Base-by-base conservation (phyloP, 1,140 invertebrate species). In the Lasaia peninsularis region DNA sequence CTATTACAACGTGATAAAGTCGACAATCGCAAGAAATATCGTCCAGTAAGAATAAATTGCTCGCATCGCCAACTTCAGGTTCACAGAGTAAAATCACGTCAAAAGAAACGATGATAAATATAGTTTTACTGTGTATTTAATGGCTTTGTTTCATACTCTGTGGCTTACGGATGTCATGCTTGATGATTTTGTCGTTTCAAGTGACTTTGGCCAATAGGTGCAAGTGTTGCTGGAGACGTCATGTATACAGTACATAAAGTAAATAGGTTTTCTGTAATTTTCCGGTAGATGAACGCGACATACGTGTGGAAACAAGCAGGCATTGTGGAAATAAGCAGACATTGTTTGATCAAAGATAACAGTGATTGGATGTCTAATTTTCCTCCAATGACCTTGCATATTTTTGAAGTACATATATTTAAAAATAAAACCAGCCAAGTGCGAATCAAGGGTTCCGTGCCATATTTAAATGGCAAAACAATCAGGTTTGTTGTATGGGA, bases 221-320 rank as follows among this genome's bases (percentile, higher is more conserved):
- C 60, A 35, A 55, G 61, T 28, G 65, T 66, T 69, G 56, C 56
- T 60, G 44, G 68, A 76, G 66, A 75, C 75, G 58, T 67, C 62
- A 69, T 67, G 62, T 65, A 44, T 49, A 18, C 55, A 52, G 54
- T 65, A 72, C 37, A 44, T 44, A 44, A 44, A 44, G 37, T 44
- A 44, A 20, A 61, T 67, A 58, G 73, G 67, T 70, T 67, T 74
- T 73, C 73, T 75, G 78, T 84, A 84, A 86, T 86, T 86, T 86
- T 86, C 79, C 79, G 74, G 79, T 80, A 73, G 65, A 65, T 77
- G 75, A 58, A 65, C 67, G 66, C 61, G 71, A 78, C 76, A 79
- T 86, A 51, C 52, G 60, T 64, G 69, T 80, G 69, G 68, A 70
- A 70, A 76, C 70, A 73, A 73, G 72, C 73, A 75, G 62, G 24